Conservation (phyloP, 1,140 invertebrate species). For the Leptinotarsa undecemlineata region DNA sequence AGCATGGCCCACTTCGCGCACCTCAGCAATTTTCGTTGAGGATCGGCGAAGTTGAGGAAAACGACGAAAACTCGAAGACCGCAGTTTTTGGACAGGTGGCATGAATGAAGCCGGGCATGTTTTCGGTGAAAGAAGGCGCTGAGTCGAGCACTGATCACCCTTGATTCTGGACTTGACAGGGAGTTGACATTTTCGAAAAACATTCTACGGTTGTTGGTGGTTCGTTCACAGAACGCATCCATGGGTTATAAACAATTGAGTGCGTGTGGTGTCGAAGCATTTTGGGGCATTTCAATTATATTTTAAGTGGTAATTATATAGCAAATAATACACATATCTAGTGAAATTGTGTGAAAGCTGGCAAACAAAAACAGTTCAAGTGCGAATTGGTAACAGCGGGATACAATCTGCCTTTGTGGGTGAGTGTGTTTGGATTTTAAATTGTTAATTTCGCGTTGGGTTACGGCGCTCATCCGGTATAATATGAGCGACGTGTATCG, state of each 20-base stretch:
- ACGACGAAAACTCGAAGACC: not conserved
- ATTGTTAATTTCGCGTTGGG: not conserved
- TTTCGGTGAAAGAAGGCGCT: not conserved
- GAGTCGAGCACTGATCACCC: no score
- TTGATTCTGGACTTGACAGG: no score
- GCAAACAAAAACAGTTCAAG: not conserved
- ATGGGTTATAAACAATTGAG: no score
- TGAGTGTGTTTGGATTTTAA: slow-evolving; percentile 8
- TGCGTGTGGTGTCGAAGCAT: no score
- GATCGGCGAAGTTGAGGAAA: not conserved
- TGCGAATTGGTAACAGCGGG: not conserved
- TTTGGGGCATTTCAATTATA: no score
- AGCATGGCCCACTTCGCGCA: slow-evolving; percentile 9
- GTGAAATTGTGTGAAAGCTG: slow-evolving; percentile 1
- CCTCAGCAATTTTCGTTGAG: not conserved
- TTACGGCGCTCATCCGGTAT: not conserved
- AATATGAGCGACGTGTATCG: not conserved
- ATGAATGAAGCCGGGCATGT: not conserved
- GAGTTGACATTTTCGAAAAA: no score
- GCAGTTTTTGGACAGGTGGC: not conserved
- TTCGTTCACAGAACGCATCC: no score
- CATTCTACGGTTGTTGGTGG: no score
- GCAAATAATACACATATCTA: not conserved
- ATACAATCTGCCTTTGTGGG: not conserved
- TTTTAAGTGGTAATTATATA: no score